Evolutionary conservation across 2,888 invertebrate species (phyloP).

Genomic region (Lasioglossum morio): DNA sequence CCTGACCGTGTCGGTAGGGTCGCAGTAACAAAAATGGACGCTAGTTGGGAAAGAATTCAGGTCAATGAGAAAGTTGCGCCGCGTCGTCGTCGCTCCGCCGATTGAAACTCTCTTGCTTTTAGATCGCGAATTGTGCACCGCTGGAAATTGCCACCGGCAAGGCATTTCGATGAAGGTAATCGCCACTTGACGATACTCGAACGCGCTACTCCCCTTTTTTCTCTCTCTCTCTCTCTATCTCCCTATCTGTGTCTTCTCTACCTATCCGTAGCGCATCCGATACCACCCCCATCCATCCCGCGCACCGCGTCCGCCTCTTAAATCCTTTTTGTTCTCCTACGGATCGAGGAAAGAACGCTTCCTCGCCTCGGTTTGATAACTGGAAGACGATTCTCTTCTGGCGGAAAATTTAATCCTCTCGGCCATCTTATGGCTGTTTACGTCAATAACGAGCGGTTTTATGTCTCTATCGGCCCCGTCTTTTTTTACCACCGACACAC

Average conservation of each 20-base stretch:
- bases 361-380: background rate
- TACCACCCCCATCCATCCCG: background rate
- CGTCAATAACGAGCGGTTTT: slow-evolving; percentile 26
- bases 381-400: slow-evolving; percentile 1
- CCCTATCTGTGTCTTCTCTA: background rate
- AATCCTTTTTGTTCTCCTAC: slow-evolving; percentile 9
- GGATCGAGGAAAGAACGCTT: background rate
- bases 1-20: background rate
- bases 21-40: slow-evolving; percentile 34
- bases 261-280: background rate
- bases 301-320: background rate
- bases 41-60: slow-evolving; percentile 57
- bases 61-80: slow-evolving; percentile 61
- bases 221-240: background rate
- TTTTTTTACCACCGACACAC: slow-evolving; percentile 8
- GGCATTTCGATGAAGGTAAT: slow-evolving; percentile 53
- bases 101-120: slow-evolving; percentile 48
- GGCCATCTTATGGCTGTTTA: background rate
- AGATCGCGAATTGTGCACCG: slow-evolving; percentile 42
- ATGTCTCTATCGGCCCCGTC: background rate
- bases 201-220: background rate
- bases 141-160: slow-evolving; percentile 18
- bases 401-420: background rate
- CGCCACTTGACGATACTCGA: slow-evolving; percentile 55
- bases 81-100: slow-evolving; percentile 32